Evolutionary conservation across 2,888 invertebrate genomes (phyloP), one percentile per base, ranked within the genome.

Genomic region (Chloroclysta siterata): DNA sequence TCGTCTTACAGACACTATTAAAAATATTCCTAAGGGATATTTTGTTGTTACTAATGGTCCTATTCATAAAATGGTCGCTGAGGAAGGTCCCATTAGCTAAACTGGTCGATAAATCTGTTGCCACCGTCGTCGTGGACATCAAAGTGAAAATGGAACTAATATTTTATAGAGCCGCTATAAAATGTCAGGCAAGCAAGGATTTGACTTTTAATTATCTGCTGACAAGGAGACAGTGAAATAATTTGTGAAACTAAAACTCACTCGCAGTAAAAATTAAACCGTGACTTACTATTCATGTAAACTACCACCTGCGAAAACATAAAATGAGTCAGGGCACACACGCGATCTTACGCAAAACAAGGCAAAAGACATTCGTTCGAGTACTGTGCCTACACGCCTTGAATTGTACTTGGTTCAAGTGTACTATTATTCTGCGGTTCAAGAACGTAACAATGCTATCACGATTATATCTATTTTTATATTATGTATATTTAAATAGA

Each of bases 291-390:
- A 55, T 69, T 66, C 50, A 68, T 55, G 63, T 71, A 54, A 67
- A 66, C 58, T 63, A 68, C 73, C 36, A 73, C 70, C 70, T 73
- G 73, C 70, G 65, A 72, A 70, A 72, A 72, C 68, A 71, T 63
- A 61, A 64, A 60, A 69, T 70, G 71, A 71, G 63, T 71, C 70
- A 69, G 65, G 63, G 61, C 60, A 62, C 60, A 67, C 66, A 69
- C 67, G 68, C 59, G 50, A 59, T 59, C 66, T 59, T 57, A 55
- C 55, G 50, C 65, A 70, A 66, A 68, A 68, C 70, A 65, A 59
- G 55, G 61, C 50, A 62, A 65, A 65, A 62, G 29, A 63, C 60
- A 69, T 59, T 62, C 59, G 50, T 51, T 57, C 39, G 41, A 53
- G 42, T 44, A 56, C 33, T 41, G 39, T 52, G 48, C 39, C 39